A percentile compares a stretch with the other conserved stretches of the same genome.
phyloP scores from a whole-genome alignment of 2,797 vertebrate genomes.

The Hyperoplus immaculatus region DNA sequence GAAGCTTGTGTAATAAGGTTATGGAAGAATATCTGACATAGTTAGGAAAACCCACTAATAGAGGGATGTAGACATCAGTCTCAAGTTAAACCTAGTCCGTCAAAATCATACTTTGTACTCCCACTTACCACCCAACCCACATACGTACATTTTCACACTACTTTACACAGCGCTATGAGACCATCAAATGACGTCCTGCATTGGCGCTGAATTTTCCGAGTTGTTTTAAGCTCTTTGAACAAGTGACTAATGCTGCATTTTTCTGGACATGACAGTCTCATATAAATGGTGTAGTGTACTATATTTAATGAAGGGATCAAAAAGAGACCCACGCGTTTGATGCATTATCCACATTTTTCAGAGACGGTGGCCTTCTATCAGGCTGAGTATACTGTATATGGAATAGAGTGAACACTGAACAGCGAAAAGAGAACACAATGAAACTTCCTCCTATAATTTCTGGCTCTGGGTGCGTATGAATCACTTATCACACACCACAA shows the following conservation, averaged over 20 bases:
- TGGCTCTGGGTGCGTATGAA: constrained; percentile 24
- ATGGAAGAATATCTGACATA: too few relatives aligned
- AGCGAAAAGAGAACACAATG: constrained; percentile 47
- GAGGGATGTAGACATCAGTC: not conserved
- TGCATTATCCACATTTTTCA: constrained; percentile 26
- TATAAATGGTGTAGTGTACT: constrained; percentile 17
- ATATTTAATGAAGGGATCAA: constrained; percentile 18
- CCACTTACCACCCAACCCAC: not conserved
- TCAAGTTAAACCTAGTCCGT: not conserved
- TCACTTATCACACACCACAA: constrained; percentile 37
- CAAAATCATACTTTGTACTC: not conserved
- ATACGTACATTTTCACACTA: not conserved
- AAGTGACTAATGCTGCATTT: constrained; percentile 4
- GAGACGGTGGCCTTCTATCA: constrained; percentile 8
- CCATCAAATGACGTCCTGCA: not conserved
- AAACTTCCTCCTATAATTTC: constrained; percentile 5
- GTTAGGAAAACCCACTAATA: too few relatives aligned
- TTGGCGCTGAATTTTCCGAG: constrained; percentile 5
- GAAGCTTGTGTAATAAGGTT: too few relatives aligned
- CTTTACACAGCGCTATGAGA: not conserved
- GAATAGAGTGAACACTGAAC: constrained; percentile 9
- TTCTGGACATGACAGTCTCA: constrained; percentile 4
- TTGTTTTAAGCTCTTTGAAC: constrained; percentile 22
- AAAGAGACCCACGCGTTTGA: constrained; percentile 9
- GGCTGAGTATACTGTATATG: not conserved